Conservation (phyloP, 2,797 vertebrate genomes). For the Macropodus opercularis region DNA sequence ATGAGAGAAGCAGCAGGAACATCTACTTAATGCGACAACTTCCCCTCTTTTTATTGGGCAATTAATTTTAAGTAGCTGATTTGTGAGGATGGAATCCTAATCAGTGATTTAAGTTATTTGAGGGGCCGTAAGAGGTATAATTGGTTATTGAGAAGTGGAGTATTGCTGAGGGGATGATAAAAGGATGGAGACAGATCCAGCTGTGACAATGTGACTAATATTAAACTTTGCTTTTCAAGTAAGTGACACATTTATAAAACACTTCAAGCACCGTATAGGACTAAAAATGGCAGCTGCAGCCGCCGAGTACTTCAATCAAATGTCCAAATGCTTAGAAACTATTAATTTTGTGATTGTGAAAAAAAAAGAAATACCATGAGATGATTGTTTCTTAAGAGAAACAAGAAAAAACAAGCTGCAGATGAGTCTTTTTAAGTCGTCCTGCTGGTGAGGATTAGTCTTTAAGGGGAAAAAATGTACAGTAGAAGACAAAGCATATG, state of each 20-base stretch:
- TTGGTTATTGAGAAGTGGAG: slow-evolving; percentile 88
- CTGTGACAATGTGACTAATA: slow-evolving; percentile 61
- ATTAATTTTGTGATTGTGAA: background rate
- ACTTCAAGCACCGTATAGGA: slow-evolving; percentile 36
- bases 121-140: slow-evolving; percentile 90
- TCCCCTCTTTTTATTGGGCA: slow-evolving; percentile 94
- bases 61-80: slow-evolving; percentile 93
- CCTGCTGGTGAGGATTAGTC: slow-evolving; percentile 51
- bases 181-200: slow-evolving; percentile 75
- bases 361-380: background rate
- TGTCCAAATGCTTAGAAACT: background rate
- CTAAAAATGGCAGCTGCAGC: slow-evolving; percentile 13
- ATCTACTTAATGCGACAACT: slow-evolving; percentile 93
- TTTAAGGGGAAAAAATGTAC: slow-evolving; percentile 36
- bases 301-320: background rate
- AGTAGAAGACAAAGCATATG: slow-evolving; percentile 64
- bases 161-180: slow-evolving; percentile 87
- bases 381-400: background rate
- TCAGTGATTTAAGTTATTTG: slow-evolving; percentile 94
- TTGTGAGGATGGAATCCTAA: slow-evolving; percentile 94
- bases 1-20: slow-evolving; percentile 90
- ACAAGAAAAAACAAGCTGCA: slow-evolving; percentile 21
- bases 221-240: slow-evolving; percentile 66
- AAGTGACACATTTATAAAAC: slow-evolving; percentile 51
- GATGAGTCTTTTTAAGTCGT: slow-evolving; percentile 30